These are phyloP conservation scores for Rhinichthys klamathensis DNA, from an alignment of 2,113 vertebrate genomes.

Conservation along the genomic window DNA sequence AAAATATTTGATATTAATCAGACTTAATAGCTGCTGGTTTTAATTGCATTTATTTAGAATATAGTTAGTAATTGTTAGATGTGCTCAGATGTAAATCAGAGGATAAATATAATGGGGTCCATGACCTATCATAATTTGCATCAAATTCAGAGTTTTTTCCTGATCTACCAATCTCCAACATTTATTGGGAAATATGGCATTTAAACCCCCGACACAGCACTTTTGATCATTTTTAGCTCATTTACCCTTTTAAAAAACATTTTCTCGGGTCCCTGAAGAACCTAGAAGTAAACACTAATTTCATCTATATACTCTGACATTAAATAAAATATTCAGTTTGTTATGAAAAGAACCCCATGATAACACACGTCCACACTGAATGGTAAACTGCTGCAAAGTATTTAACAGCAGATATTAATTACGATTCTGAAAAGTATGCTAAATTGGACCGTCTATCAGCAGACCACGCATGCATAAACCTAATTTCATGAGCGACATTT, in stretches of 20 bases:
- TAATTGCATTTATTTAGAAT: background rate
- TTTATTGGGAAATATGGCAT: background rate
- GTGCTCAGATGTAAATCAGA: background rate
- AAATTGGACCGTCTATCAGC: conserved; percentile 17
- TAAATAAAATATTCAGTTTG: background rate
- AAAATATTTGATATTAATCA: background rate
- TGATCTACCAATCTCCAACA: background rate
- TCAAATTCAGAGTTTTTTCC: background rate
- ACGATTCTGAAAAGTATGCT: conserved; percentile 17
- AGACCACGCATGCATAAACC: conserved; percentile 23
- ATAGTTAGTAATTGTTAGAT: background rate
- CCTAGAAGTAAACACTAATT: background rate
- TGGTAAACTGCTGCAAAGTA: background rate
- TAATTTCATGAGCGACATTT: conserved; percentile 25
- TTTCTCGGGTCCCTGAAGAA: background rate
- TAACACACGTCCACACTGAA: background rate
- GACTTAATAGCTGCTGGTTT: background rate
- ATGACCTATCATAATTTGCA: background rate
- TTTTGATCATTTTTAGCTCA: background rate
- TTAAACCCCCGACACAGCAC: background rate
- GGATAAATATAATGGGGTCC: background rate
- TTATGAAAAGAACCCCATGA: background rate
- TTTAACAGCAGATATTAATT: conserved; percentile 15
- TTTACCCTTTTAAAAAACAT: background rate
- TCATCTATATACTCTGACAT: background rate